Evolutionary conservation across 2,113 vertebrate species (phyloP), one percentile per base, ranked within the genome.

Genomic region (Pipa parva): DNA sequence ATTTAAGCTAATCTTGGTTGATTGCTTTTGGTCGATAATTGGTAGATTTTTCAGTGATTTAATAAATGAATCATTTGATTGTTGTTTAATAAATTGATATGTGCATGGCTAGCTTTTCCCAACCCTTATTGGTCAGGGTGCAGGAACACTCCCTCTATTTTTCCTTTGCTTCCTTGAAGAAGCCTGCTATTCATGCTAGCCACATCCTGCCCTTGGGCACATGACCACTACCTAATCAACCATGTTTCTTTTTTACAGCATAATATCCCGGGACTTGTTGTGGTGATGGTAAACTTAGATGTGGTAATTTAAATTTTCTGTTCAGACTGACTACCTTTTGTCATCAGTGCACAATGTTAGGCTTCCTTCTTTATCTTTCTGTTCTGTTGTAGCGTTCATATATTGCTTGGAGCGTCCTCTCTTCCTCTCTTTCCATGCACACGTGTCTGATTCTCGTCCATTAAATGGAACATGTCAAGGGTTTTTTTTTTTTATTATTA

Each of bases 201-300:
- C 91, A 79, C 92, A 85, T 61, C 31, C 55, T 48, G 54, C 42
- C 56, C 56, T 42, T 27, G 48, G 54, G 90, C 92, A 94, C 72
- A 91, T 92, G 92, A 91, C 97, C 93, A 91, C 91, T 95, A 88
- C 93, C 95, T 99, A 99, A 98, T 94, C 95, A 92, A 95, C 95
- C 93, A 89, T 98, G 90, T 99, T 97, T 99, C 94, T 98, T 97
- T 97, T 97, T 99, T 98, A 95, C 95, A 99, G 97, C 91, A 82
- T 93, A 97, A 91, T 99, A 95, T 97, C 93, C 97, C 94, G 91
- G 97, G 93, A 94, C 95, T 97, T 99, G 95, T 99, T 97, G 97
- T 97, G 97, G 94, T 96, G 97, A 98, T 98, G 97, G 97, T 99
- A 99, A 99, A 97, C 94, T 99, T 98, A 98, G 88, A 87, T 85